Conservation (phyloP, 1,140 invertebrate genomes). For the Nylanderia fulva region DNA sequence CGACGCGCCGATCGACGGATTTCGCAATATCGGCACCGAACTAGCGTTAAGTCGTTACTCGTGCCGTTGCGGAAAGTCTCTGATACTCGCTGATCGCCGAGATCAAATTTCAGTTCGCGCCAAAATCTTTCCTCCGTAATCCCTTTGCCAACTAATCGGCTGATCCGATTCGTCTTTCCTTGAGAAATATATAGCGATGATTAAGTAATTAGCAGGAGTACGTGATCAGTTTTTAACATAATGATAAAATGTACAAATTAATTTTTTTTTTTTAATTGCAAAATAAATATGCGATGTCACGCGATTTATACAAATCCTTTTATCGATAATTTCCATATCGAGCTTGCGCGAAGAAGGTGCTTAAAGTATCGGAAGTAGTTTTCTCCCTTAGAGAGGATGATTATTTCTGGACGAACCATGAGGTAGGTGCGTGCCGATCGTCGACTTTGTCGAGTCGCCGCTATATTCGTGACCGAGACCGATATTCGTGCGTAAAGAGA, state of each 20-base stretch:
- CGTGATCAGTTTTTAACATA: background rate
- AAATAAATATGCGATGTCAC: background rate
- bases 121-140: background rate
- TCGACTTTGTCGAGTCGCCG: background rate
- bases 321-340: slow-evolving; percentile 25
- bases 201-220: slow-evolving; percentile 1
- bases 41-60: slow-evolving; percentile 60
- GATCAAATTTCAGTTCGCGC: slow-evolving; percentile 30
- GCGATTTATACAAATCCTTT: slow-evolving; percentile 5
- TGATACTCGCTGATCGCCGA: slow-evolving; percentile 40
- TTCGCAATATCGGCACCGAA: slow-evolving; percentile 54
- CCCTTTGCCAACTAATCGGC: slow-evolving; percentile 5
- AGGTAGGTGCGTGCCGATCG: slow-evolving; percentile 37
- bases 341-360: background rate
- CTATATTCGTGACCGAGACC: slow-evolving; percentile 70
- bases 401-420: slow-evolving; percentile 43
- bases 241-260: background rate
- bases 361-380: slow-evolving; percentile 27
- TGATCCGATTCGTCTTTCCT: background rate
- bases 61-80: slow-evolving; percentile 50
- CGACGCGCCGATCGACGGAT: slow-evolving; percentile 55
- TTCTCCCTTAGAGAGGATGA: slow-evolving; percentile 32
- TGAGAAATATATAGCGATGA: background rate
- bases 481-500: slow-evolving; percentile 72
- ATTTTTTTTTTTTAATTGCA: background rate